phyloP scores from a whole-genome alignment of 2,797 vertebrate species.

The Petrocephalus schoutedeni region DNA sequence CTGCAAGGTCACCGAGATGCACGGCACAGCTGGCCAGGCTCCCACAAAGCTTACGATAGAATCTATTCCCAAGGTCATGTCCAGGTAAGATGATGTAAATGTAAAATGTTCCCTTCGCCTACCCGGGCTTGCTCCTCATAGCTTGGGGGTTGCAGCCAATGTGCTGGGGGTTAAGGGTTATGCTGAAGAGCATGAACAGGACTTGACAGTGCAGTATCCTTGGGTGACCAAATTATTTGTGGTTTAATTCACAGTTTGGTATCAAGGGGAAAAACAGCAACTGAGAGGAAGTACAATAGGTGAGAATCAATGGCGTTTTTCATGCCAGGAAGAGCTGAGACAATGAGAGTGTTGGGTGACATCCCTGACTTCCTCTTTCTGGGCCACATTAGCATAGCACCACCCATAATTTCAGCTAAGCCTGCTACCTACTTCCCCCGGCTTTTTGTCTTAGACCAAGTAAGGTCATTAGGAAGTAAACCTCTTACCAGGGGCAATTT shows the following conservation, averaged over 20 bases:
- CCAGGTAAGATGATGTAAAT: neutral
- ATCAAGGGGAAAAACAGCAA: neutral
- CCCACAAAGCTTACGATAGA: neutral
- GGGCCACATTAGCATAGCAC: neutral
- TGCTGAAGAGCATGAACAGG: neutral
- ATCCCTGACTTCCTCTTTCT: neutral
- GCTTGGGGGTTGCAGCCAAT: neutral
- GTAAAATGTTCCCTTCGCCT: neutral
- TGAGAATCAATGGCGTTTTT: neutral
- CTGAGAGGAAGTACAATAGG: neutral
- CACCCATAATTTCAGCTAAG: neutral
- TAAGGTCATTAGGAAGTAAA: neutral
- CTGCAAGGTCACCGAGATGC: neutral
- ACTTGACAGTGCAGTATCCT: neutral
- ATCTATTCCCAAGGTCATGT: neutral
- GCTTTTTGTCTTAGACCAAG: neutral
- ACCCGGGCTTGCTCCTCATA: neutral
- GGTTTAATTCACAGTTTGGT: neutral
- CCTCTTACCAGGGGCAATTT: neutral
- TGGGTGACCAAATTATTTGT: neutral
- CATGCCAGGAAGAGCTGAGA: neutral
- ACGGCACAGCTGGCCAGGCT: neutral
- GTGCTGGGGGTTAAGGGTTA: neutral
- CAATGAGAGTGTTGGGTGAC: neutral
- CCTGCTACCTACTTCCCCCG: neutral